Percentiles rank a stretch among this genome's conserved stretches.
phyloP scores from a whole-genome alignment of 1,140 invertebrate species.

The Parapsyche elsis region DNA sequence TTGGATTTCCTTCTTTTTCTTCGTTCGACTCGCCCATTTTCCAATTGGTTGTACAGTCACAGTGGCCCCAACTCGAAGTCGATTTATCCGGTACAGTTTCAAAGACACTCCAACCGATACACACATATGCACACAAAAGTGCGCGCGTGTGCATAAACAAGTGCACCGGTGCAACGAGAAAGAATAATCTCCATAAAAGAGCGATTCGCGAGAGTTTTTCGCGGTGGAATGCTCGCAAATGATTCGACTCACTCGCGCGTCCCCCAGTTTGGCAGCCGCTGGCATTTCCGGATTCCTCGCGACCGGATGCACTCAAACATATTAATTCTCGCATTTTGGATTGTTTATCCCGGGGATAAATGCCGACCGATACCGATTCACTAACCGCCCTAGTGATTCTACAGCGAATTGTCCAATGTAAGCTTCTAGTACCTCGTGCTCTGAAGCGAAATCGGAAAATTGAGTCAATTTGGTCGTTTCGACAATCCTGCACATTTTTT shows the following conservation, averaged over 20 bases:
- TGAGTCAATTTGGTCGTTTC: no score
- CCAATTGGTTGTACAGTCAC: not conserved
- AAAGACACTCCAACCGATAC: not conserved
- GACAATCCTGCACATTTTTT: no score
- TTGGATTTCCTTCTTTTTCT: not conserved
- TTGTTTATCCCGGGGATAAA: no score
- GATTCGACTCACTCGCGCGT: not conserved
- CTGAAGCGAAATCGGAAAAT: no score
- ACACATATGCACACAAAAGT: not conserved
- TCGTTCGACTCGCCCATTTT: not conserved
- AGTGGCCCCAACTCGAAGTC: not conserved
- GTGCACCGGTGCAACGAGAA: not conserved
- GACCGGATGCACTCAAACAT: not conserved
- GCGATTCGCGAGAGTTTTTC: slow-evolving; percentile 11
- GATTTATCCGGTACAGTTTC: slow-evolving; percentile 1
- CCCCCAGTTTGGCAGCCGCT: not conserved
- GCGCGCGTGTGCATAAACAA: slow-evolving; percentile 17
- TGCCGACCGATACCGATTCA: no score
- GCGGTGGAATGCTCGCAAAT: slow-evolving; percentile 19
- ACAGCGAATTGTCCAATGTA: no score
- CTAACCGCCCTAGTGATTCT: no score
- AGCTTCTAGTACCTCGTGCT: no score
- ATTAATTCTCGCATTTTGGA: not conserved
- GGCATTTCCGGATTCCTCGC: not conserved
- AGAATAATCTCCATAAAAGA: slow-evolving; percentile 44